Evolutionary conservation across 2,888 invertebrate species (phyloP), one percentile per base, ranked within the genome.

Genomic region (Rutpela maculata): DNA sequence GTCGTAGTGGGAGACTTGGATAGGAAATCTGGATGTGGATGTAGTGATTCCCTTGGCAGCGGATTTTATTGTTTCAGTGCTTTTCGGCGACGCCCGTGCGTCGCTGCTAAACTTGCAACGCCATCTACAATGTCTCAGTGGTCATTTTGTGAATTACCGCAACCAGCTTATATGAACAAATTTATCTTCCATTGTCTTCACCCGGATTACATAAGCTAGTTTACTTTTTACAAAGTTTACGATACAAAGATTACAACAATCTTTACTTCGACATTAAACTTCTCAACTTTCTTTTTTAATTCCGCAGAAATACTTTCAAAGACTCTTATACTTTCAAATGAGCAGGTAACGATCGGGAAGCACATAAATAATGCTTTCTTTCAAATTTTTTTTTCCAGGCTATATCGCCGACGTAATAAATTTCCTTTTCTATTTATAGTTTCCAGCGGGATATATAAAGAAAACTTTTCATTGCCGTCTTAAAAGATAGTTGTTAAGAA

Each of bases 381-480:
- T 50, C n/a, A 50, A n/a, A n/a, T n/a, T n/a, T 12, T 50, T n/a
- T 50, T 4, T 50, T 12, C 43, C 12, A 12, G 43, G n/a, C 50
- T 50, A 7, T n/a, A 7, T 15, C n/a, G n/a, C 12, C 50, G 50
- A 50, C 50, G 6, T n/a, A 50, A 50, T 50, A 50, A 50, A 55
- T 26, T 55, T 15, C n/a, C 55, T n/a, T 22, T 55, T 55, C 67
- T 55, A 55, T 55, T 50, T 67, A 67, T 67, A 67, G 67, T 67
- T 67, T 55, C n/a, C 26, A 59, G 11, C n/a, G 35, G 12, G 35
- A 35, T 22, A 69, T 7, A 70, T 59, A 70, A 55, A 56, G 31
- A 62, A 63, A 72, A 63, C 19, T 70, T 70, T 70, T 70, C 70
- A 70, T 63, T 35, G 72, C 70, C n/a, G 50, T 38, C 26, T 31